Base-by-base conservation (phyloP, 2,113 vertebrate species). In the Oplegnathus fasciatus region DNA sequence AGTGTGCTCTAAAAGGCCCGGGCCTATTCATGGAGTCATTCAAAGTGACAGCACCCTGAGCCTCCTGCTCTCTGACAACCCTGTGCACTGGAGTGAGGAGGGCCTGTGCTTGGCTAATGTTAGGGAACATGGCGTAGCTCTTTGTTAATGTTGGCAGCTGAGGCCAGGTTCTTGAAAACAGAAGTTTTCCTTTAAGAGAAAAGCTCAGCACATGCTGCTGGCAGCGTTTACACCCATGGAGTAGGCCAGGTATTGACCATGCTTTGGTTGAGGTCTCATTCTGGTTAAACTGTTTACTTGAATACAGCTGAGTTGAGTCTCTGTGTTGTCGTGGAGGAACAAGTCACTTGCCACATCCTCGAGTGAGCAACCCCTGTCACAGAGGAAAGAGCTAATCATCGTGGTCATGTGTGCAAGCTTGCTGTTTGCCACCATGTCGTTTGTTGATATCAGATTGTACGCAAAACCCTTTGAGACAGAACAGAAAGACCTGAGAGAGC, bases 31-130 rank as follows among this genome's bases (percentile, higher is more conserved):
- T 89, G 72, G 71, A 94, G 82, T 94, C 94, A 94, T 91, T 95
- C 93, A 94, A 92, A 93, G 90, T 94, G 94, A 95, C 93, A 91
- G 91, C 81, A 37, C 75, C 80, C 77, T 84, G 81, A 92, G 89
- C 64, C 89, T 69, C 68, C 65, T 57, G 68, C 72, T 60, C 69
- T 34, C 87, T 89, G 77, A 91, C 80, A 83, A 26, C 83, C 48
- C 75, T 42, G 72, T 70, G 54, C 50, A 66, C 30, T 37, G 58
- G 42, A 75, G 80, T 57, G 87, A 81, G 75, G 46, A 85, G 68
- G 72, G 61, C 66, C 73, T 54, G 66, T 15, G 70, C 80, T 86
- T 82, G 88, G 88, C 78, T 88, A 68, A 88, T 68, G 67, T 79
- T n/a, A n/a, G 68, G 69, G 65, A 85, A 86, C 86, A 74, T 30